Percentiles rank a stretch among this genome's conserved stretches.
These are phyloP conservation scores for Listrodromus nycthemerus DNA, from an alignment of 2,888 invertebrate species.

Conservation along the genomic window DNA sequence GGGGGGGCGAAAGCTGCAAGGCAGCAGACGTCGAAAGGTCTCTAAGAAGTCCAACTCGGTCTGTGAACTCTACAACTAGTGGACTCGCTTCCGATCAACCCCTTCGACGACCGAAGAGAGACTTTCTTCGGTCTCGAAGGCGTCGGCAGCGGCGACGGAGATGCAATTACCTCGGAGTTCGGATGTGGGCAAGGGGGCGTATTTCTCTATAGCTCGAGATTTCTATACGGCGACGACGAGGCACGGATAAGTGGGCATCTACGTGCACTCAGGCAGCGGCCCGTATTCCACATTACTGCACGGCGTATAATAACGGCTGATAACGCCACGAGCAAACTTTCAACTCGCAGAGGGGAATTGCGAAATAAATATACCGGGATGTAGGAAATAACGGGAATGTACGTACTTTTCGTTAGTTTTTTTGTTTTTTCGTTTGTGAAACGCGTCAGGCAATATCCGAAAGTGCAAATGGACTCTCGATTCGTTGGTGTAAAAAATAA, in stretches of 20 bases:
- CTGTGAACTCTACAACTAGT: constrained; percentile 27
- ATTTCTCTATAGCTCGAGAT: background rate
- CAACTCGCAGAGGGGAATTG: background rate
- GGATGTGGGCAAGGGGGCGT: constrained; percentile 22
- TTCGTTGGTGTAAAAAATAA: constrained; percentile 50
- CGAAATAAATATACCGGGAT: background rate
- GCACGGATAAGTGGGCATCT: constrained; percentile 40
- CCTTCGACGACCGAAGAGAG: constrained; percentile 20
- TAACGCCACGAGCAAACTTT: background rate
- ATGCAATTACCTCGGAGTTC: constrained; percentile 37
- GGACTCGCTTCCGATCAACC: constrained; percentile 27
- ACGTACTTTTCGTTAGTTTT: background rate
- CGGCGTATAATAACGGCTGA: constrained; percentile 22
- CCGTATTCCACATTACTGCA: constrained; percentile 12
- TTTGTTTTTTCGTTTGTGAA: background rate
- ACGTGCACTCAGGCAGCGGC: background rate
- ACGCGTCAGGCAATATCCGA: background rate
- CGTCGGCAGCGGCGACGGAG: constrained; percentile 5
- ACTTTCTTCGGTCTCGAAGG: constrained; percentile 29
- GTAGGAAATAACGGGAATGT: constrained; percentile 9
- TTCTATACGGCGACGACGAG: constrained; percentile 20
- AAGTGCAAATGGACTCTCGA: constrained; percentile 41
- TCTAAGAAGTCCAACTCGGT: constrained; percentile 27
- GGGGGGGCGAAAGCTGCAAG: constrained; percentile 7
- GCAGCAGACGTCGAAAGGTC: constrained; percentile 7